Conservation (phyloP, 2,113 vertebrate genomes). For the Tenebrosternarchus preto region DNA sequence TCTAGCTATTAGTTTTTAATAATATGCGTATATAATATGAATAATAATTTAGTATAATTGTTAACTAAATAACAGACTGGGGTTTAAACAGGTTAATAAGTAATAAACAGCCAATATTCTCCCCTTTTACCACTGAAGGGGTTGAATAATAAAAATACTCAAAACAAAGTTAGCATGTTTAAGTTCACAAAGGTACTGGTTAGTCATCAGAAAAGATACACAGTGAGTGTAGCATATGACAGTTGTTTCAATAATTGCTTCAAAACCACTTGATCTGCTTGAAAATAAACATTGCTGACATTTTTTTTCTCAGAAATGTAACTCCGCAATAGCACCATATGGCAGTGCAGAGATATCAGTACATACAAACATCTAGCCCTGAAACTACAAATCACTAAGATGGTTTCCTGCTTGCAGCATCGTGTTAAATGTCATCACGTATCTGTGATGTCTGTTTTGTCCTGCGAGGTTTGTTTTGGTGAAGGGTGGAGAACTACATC, state of each 20-base stretch:
- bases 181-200: not conserved
- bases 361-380: too few species aligned
- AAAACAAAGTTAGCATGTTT: constrained; percentile 9
- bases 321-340: too few species aligned
- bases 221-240: too few species aligned
- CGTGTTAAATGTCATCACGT: not conserved
- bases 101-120: not conserved
- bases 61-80: too few species aligned
- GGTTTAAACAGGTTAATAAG: too few species aligned
- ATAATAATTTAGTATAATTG: too few species aligned
- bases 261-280: not conserved
- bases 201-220: not conserved
- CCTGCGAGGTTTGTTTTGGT: not conserved
- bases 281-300: not conserved
- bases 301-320: too few species aligned
- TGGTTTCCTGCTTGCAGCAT: not conserved
- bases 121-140: not conserved
- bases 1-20: too few species aligned
- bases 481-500: not conserved
- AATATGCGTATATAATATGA: too few species aligned
- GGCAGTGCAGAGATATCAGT: too few species aligned
- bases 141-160: not conserved
- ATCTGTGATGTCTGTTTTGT: not conserved
- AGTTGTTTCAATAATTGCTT: too few species aligned
- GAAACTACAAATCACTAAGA: too few species aligned